phyloP scores from a whole-genome alignment of 2,113 vertebrate genomes.

The Sander lucioperca region DNA sequence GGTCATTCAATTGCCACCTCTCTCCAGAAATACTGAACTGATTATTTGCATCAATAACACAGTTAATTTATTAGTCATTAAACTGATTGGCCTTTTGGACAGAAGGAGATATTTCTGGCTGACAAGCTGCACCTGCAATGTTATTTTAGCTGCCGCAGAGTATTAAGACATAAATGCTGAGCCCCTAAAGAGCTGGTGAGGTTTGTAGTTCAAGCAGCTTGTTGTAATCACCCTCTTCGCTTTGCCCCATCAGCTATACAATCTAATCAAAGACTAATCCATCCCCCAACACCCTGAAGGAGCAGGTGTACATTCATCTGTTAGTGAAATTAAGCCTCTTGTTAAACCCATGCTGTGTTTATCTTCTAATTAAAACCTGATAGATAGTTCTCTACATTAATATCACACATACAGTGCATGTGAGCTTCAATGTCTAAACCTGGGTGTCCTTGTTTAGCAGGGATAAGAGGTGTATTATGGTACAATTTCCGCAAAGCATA shows the following conservation, averaged over 20 bases:
- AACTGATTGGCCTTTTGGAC: not conserved
- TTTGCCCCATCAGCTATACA: constrained; percentile 49
- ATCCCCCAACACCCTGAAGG: constrained; percentile 53
- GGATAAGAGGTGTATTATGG: constrained; percentile 54
- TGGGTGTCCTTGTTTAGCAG: constrained; percentile 41
- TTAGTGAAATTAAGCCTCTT: constrained; percentile 64
- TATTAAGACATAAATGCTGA: constrained; percentile 25
- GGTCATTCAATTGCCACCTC: not conserved
- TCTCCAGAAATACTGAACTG: not conserved
- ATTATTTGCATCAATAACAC: constrained; percentile 4
- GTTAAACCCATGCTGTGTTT: constrained; percentile 71
- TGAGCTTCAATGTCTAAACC: constrained; percentile 36
- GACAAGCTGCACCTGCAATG: not conserved
- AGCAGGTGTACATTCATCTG: constrained; percentile 68
- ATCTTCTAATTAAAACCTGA: constrained; percentile 81
- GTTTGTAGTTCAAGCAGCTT: constrained; percentile 54
- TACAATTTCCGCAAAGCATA: constrained; percentile 40
- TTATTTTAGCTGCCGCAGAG: not conserved
- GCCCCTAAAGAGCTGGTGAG: constrained; percentile 28
- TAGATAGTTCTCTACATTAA: constrained; percentile 54
- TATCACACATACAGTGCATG: constrained; percentile 34
- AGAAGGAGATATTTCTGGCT: not conserved
- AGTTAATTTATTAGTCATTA: not conserved
- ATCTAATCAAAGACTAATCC: constrained; percentile 69
- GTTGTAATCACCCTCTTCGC: constrained; percentile 54